Evolutionary conservation across 1,140 invertebrate genomes (phyloP).

Genomic region (Manduca sexta): DNA sequence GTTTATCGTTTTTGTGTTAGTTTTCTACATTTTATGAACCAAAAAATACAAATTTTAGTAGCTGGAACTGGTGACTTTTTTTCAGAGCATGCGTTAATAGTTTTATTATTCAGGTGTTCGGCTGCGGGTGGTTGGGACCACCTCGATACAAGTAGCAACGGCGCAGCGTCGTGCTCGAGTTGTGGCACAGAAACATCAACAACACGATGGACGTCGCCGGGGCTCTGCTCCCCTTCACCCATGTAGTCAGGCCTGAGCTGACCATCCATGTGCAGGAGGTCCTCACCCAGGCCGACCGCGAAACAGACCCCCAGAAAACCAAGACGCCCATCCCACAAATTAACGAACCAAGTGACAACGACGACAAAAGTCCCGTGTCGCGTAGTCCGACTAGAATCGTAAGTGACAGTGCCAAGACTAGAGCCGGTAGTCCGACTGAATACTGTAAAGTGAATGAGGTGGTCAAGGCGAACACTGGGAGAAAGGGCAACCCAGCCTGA

Average conservation of each 20-base stretch:
- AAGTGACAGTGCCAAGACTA: conserved; percentile 3
- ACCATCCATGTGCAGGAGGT: conserved; percentile 60
- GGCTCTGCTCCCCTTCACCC: conserved; percentile 60
- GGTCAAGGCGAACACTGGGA: conserved; percentile 12
- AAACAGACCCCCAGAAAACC: conserved; percentile 26
- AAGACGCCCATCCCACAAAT: conserved; percentile 53
- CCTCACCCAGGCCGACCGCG: conserved; percentile 48
- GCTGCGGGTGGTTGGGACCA: conserved; percentile 78
- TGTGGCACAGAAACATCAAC: conserved; percentile 72
- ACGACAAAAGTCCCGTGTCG: conserved; percentile 8
- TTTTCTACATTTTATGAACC: too few species aligned
- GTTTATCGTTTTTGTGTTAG: too few species aligned
- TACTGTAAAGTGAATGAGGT: conserved; percentile 11
- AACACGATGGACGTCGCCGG: conserved; percentile 70
- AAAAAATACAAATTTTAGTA: too few species aligned
- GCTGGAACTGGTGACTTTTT: too few species aligned
- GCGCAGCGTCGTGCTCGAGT: conserved; percentile 72
- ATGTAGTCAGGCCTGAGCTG: conserved; percentile 56
- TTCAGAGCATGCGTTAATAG: too few species aligned
- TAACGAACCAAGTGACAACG: conserved; percentile 44
- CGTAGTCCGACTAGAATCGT: conserved; percentile 1
- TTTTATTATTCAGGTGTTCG: conserved; percentile 75
- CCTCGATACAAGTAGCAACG: conserved; percentile 77
- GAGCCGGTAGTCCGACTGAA: not conserved
- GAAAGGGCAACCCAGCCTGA: conserved; percentile 40